These are phyloP conservation scores for Lamellibrachia columna DNA, from an alignment of 2,888 invertebrate species.

Conservation along the genomic window DNA sequence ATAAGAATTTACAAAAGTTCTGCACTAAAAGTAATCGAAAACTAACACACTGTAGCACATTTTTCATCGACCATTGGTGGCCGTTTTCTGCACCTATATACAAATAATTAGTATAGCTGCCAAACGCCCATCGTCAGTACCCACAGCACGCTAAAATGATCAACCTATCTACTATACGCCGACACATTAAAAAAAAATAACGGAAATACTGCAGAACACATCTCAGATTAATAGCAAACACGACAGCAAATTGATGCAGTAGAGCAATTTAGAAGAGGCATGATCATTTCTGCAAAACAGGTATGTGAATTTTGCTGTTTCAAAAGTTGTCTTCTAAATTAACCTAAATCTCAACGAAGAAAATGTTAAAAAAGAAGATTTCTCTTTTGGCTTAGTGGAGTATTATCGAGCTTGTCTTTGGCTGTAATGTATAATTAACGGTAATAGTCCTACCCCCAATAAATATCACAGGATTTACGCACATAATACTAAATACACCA, in stretches of 20 bases:
- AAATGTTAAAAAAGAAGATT: too few relatives aligned
- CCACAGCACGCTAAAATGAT: not conserved
- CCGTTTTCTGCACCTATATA: not conserved
- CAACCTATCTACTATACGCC: not conserved
- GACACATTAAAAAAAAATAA: not conserved
- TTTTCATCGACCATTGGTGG: not conserved
- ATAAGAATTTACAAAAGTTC: not conserved
- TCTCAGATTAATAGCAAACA: not conserved
- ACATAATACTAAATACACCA: not conserved
- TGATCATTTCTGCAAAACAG: not conserved
- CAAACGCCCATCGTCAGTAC: not conserved
- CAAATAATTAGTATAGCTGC: conserved; percentile 6
- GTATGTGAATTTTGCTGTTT: not conserved
- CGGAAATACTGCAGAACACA: not conserved
- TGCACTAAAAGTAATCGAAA: not conserved
- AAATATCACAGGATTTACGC: not conserved
- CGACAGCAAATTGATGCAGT: not conserved
- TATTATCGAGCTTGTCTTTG: not conserved
- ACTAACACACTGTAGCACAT: not conserved
- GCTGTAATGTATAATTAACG: not conserved
- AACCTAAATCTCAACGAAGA: not conserved
- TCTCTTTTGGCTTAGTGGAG: too few relatives aligned
- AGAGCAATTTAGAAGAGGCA: not conserved
- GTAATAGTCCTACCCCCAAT: not conserved
- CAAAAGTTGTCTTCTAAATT: not conserved